Conservation (phyloP, 2,797 vertebrate genomes). For the Carcharodon carcharias region DNA sequence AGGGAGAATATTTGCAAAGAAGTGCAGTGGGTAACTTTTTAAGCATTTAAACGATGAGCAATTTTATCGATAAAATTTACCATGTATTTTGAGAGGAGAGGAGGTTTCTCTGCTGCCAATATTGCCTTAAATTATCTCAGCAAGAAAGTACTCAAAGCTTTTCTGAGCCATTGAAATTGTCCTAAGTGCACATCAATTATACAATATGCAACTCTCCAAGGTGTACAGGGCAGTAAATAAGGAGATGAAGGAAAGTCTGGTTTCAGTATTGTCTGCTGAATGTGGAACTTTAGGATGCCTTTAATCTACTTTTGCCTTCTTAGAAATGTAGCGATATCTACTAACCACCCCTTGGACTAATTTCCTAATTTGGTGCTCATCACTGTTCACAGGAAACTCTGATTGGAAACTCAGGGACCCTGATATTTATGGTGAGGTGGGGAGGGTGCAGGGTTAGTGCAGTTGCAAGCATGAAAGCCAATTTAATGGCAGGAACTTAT, state of each 20-base stretch:
- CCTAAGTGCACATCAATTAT: neutral
- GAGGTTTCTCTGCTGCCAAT: neutral
- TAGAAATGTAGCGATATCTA: neutral
- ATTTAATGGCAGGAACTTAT: neutral
- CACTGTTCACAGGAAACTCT: neutral
- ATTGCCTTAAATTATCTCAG: neutral
- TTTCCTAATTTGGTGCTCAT: neutral
- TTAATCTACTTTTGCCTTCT: neutral
- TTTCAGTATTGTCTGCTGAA: neutral
- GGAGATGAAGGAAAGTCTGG: neutral
- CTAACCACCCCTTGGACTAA: neutral
- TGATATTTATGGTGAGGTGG: neutral
- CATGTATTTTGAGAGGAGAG: neutral
- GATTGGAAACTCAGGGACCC: neutral
- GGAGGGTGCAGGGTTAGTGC: neutral
- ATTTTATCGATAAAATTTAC: neutral
- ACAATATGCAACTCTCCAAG: neutral
- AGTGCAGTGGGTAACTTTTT: neutral
- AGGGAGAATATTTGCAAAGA: neutral
- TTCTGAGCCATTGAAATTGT: neutral
- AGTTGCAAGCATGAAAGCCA: neutral
- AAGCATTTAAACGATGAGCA: neutral
- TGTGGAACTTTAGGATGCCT: neutral
- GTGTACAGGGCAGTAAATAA: neutral
- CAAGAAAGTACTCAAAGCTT: neutral